Percentiles rank a stretch among this genome's conserved stretches.
These are phyloP conservation scores for Xylota segnis DNA, from an alignment of 2,888 invertebrate genomes.

Conservation along the genomic window DNA sequence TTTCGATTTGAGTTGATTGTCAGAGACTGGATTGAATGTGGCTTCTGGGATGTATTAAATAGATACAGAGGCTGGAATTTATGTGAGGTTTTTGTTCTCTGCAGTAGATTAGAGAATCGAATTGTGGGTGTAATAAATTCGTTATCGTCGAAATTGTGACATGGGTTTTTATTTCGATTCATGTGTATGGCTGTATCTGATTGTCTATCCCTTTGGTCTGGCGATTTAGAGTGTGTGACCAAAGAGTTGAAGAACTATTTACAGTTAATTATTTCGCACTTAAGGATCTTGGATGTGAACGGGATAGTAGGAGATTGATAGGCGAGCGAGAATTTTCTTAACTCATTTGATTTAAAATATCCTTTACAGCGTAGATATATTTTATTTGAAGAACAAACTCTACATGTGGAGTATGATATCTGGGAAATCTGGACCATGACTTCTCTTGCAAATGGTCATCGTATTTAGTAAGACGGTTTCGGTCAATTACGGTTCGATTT, in stretches of 20 bases:
- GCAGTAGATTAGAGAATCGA: constrained; percentile 25
- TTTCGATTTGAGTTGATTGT: constrained; percentile 46
- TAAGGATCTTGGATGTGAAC: too few species aligned
- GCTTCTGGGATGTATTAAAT: constrained; percentile 52
- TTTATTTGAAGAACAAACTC: too few species aligned
- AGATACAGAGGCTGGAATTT: constrained; percentile 50
- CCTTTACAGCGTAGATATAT: too few species aligned
- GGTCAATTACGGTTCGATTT: too few species aligned
- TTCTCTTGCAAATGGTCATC: too few species aligned
- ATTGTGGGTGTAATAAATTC: constrained; percentile 39
- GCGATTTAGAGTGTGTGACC: not conserved
- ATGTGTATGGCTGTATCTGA: not conserved
- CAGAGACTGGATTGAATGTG: constrained; percentile 52
- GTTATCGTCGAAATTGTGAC: constrained; percentile 13
- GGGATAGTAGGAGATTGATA: too few species aligned
- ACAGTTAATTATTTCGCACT: not conserved
- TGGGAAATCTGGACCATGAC: too few species aligned
- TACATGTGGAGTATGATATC: too few species aligned
- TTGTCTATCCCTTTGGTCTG: not conserved
- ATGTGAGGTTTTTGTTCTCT: constrained; percentile 19
- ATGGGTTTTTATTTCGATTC: not conserved
- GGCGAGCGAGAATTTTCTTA: too few species aligned
- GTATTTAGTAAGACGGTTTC: too few species aligned
- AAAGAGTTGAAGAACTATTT: constrained; percentile 12
- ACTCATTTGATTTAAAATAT: too few species aligned